Conservation (phyloP, 35 echinoderm and acorn worm species). For the Antedon bifida region DNA sequence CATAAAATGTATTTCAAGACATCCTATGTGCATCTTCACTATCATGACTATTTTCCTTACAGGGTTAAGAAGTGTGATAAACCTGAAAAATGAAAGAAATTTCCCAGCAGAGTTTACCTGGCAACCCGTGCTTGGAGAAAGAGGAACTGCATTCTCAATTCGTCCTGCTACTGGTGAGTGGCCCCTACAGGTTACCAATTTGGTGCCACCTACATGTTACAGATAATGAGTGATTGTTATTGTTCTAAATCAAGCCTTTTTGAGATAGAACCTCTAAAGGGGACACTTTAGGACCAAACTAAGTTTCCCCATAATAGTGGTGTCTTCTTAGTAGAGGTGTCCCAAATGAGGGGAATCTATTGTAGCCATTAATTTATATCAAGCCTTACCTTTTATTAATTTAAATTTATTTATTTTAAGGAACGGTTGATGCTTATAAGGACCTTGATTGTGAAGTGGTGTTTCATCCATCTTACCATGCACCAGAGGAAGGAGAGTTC, state of each 20-base stretch:
- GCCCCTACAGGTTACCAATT: background rate
- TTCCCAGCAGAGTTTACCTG: constrained; percentile 87
- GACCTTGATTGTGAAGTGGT: constrained; percentile 95
- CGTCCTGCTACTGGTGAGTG: constrained; percentile 71
- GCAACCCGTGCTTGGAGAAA: constrained; percentile 79
- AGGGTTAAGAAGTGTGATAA: constrained; percentile 83
- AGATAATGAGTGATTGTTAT: background rate
- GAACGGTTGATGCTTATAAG: constrained; percentile 74
- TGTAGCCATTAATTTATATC: no score
- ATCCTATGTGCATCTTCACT: background rate
- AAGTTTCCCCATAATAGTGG: no score
- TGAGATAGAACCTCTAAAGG: no score
- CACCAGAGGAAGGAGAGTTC: constrained; percentile 83
- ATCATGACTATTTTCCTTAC: background rate
- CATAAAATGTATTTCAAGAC: no score
- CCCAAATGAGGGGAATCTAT: no score
- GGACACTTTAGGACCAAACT: no score
- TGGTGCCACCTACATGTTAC: no score
- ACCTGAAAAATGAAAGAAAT: constrained; percentile 62
- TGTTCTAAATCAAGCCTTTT: no score
- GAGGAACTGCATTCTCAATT: constrained; percentile 88
- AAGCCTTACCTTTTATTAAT: background rate
- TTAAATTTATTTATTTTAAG: constrained; percentile 12
- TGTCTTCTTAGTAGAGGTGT: no score
- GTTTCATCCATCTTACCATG: constrained; percentile 91